Evolutionary conservation across 53 echinoderm and acorn worm genomes (phyloP).

Genomic region (Henricia sp.): DNA sequence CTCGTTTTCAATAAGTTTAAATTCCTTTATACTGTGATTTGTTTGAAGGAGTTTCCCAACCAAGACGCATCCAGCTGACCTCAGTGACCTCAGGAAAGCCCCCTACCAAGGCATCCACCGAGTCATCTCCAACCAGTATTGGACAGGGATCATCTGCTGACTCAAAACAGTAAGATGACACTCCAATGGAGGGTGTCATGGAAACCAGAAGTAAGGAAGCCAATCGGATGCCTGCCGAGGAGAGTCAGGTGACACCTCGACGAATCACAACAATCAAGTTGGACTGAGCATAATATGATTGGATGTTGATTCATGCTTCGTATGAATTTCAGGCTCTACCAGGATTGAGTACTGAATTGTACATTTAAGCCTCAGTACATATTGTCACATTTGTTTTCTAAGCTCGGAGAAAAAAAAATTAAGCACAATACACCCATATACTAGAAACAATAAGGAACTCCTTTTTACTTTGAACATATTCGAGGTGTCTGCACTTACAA

Average conservation of each 20-base stretch:
- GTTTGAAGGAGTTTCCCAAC: slow-evolving; percentile 36
- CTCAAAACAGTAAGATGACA: background rate
- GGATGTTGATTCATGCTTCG: too few species aligned
- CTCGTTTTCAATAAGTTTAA: too few species aligned
- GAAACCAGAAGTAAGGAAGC: slow-evolving; percentile 9
- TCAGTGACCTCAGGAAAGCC: slow-evolving; percentile 33
- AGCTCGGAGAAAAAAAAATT: too few species aligned
- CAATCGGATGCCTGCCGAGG: background rate
- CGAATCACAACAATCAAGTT: slow-evolving; percentile 6
- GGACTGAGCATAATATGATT: too few species aligned
- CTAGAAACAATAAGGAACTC: too few species aligned
- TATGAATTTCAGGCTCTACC: too few species aligned
- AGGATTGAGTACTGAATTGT: too few species aligned
- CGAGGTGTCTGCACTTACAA: too few species aligned
- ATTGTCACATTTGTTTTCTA: too few species aligned
- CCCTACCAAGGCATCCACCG: slow-evolving; percentile 4
- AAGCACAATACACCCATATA: too few species aligned
- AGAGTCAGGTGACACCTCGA: slow-evolving; percentile 24
- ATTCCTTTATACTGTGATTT: background rate
- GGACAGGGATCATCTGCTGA: background rate
- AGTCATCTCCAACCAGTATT: background rate
- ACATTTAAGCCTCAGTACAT: too few species aligned
- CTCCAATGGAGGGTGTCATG: slow-evolving; percentile 33
- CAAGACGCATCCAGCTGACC: slow-evolving; percentile 76
- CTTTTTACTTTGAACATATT: too few species aligned